Base-by-base conservation (phyloP, 2,888 invertebrate species). In the Aspidiotus rigidus region DNA sequence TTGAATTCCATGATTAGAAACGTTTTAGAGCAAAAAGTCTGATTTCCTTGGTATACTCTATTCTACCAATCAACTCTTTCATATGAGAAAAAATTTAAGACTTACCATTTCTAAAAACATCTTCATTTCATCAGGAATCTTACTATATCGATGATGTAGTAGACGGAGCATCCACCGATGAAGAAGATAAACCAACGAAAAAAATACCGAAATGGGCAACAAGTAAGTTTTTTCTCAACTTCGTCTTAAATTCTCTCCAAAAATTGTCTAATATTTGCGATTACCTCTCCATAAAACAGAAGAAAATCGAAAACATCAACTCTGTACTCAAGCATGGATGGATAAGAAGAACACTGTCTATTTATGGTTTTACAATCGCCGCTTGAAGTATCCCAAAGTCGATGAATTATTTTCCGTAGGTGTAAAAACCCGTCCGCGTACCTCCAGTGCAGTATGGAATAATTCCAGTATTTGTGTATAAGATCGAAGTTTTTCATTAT, bases 371-470 rank as follows among this genome's bases (percentile, higher is more conserved):
- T 60, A 11, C 49, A 67, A 67, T 59, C 28, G 57, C 10, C 49
- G 59, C 28, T 40, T 67, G 10, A 67, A 67, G 11, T 59, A 60
- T 59, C 67, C 67, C 15, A 67, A 67, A 60, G 28, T 60, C 13
- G 60, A 67, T 39, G 67, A 67, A 67, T 67, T 67, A 53, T 67
- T 67, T 28, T 67, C 60, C 1, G 53, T 15, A 1, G 39, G 15
- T 11, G 57, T 67, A 10, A 67, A 60, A 67, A 67, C 60, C 59
- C 57, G 67, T 17, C 59, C 67, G 2, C 60, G 67, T 15, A 67
- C 67, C n/a, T 67, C 67, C 3, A 67, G 67, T 16, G 67, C 67
- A 7, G 17, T 67, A 16, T 67, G 67, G 67, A 67, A 39, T 39
- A 64, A 28, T 28, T 28, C 28, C 5, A 28, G 28, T 28, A 28